Evolutionary conservation across 1,140 invertebrate species (phyloP), one percentile per base, ranked within the genome.

Genomic region (Gonioctena quinquepunctata): DNA sequence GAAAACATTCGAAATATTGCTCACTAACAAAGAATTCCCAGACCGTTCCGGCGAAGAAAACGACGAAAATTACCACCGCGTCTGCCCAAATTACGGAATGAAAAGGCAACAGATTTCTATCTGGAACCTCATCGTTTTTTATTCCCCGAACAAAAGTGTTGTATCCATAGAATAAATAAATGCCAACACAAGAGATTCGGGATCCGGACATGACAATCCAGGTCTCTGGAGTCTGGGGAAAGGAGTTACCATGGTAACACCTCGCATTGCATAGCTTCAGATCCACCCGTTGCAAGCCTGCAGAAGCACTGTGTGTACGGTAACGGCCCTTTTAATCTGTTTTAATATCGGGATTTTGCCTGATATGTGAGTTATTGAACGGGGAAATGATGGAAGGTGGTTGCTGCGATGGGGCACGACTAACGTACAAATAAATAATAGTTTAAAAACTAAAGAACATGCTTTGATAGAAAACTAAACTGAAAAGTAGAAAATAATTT

Each of bases 141-240:
- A 26, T 62, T 33, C 33, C 42, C 60, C 60, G 42, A 62, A 62
- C 60, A 62, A 62, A 62, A 62, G 60, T 62, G 60, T 62, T 62
- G 60, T 62, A 62, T 18, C 60, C 60, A 71, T 71, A 67, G 69
- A 66, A 66, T 71, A 71, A 57, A 71, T 71, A 71, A 71, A 71
- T 67, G 65, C 56, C 49, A 59, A 56, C 62, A 48, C 23, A 56
- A 50, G 64, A 63, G 48, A 65, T 60, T 26, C 33, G 57, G 64
- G 63, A 66, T 71, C 64, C 64, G 69, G 63, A 54, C 69, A 65
- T 71, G 69, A 71, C 65, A 61, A 67, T 71, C 69, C 69, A 65
- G 69, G 69, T 71, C 69, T 71, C 69, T 52, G 42, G 69, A 71
- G 69, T 71, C 69, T 71, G 64, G 69, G 69, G 60, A 62, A 62